Evolutionary conservation across 2,797 vertebrate genomes (phyloP), one percentile per base, ranked within the genome.

Genomic region (Rhodeus uyekii): DNA sequence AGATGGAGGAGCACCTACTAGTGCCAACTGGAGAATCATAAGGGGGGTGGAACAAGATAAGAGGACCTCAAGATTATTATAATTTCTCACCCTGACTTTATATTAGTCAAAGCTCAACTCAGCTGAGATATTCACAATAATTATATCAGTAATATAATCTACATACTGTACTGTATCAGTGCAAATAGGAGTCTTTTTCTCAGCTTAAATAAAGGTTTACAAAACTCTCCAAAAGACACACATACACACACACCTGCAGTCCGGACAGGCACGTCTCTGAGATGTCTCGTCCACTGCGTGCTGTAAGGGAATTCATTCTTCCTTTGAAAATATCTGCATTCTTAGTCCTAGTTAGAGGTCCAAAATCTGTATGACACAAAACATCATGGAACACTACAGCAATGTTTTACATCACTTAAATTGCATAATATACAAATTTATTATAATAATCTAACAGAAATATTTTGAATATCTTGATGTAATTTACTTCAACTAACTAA

Each of bases 251-350:
- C 50, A 94, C 93, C 92, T 36, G 90, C 10, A 94, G 87, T 82
- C 87, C 93, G 72, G 93, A 93, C 71, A 95, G 50, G 65, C 85
- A 81, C 85, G 91, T 2, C 75, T 93, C 91, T 64, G 91, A 92
- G 27, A 90, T 29, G 18, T 71, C 68, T 48, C 27, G 42, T 48
- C 92, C 93, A 46, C 87, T 92, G 1, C 0, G 1, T 2, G 91
- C 86, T 68, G n/a, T n/a, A 50, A 94, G 84, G 0, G 42, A 82
- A 38, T 90, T 89, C 60, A 95, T 90, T 2, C 0, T 53, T 3
- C 68, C 71, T 89, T 92, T 93, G 68, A 94, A 93, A 18, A 77
- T 0, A 4, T 92, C 88, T 32, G 90, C 87, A 78, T 93, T 7
- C 0, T 87, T 87, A 1, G 93, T 94, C 44, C 39, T 83, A 5